A percentile compares a stretch with the other conserved stretches of the same genome.
Evolutionary conservation across 1,140 invertebrate species (phyloP).

Genomic region (Trichoplusia ni): DNA sequence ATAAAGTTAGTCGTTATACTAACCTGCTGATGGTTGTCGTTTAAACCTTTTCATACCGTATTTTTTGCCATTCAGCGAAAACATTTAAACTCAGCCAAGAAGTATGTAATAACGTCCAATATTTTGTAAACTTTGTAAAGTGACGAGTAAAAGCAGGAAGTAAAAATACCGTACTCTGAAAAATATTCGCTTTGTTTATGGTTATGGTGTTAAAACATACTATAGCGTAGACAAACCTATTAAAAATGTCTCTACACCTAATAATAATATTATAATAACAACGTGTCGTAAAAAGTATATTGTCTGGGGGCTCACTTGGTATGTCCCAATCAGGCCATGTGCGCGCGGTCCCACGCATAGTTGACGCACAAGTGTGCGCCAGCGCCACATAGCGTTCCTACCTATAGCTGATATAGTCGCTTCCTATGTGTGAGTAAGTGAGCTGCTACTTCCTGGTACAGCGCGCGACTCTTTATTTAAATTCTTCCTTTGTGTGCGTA

Average conservation of each 20-base stretch:
- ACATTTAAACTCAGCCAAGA: neutral
- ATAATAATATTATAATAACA: slow-evolving; percentile 54
- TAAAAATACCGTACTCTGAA: slow-evolving; percentile 11
- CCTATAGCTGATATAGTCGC: slow-evolving; percentile 48
- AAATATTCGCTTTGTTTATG: slow-evolving; percentile 31
- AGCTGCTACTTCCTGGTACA: slow-evolving; percentile 79
- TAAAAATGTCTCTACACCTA: slow-evolving; percentile 54
- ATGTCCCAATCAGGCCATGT: slow-evolving; percentile 80
- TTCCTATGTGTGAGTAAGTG: slow-evolving; percentile 62
- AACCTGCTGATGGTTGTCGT: too few species aligned
- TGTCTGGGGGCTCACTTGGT: slow-evolving; percentile 76
- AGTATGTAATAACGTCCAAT: slow-evolving; percentile 14
- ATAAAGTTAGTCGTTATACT: too few species aligned
- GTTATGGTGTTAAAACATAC: slow-evolving; percentile 36
- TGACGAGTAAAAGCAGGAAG: slow-evolving; percentile 22
- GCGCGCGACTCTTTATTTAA: slow-evolving; percentile 79
- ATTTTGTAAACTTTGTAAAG: slow-evolving; percentile 24
- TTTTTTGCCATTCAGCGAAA: neutral
- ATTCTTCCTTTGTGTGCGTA: slow-evolving; percentile 73
- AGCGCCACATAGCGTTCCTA: slow-evolving; percentile 69
- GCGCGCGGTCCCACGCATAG: slow-evolving; percentile 79
- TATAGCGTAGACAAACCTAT: slow-evolving; percentile 30
- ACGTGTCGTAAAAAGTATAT: slow-evolving; percentile 74
- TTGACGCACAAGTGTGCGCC: slow-evolving; percentile 71
- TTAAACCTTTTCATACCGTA: too few species aligned